phyloP scores from a whole-genome alignment of 2,113 vertebrate species.

The Microtus ochrogaster region DNA sequence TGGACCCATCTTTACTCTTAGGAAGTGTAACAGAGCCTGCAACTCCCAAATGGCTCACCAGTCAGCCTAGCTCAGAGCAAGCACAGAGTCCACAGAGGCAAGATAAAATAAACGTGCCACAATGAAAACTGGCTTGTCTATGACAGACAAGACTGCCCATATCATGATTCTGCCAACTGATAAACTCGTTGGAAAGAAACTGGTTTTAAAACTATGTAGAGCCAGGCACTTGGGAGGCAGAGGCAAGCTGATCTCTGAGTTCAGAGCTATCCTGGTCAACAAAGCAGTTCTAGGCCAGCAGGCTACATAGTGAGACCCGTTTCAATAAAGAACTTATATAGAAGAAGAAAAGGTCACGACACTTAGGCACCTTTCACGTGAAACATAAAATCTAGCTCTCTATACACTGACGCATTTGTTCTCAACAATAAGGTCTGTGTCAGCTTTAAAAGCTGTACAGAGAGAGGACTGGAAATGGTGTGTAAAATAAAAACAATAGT shows the following conservation, averaged over 20 bases:
- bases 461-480: background rate
- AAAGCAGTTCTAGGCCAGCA: background rate
- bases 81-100: background rate
- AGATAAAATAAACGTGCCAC: conserved; percentile 16
- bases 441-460: conserved; percentile 49
- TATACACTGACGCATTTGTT: background rate
- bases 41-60: background rate
- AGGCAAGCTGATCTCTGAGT: background rate
- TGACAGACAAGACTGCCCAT: background rate
- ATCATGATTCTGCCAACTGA: background rate
- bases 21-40: background rate
- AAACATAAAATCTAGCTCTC: conserved; percentile 33
- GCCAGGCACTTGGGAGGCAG: background rate
- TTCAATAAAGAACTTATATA: background rate
- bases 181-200: background rate
- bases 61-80: background rate
- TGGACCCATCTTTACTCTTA: background rate
- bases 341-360: background rate
- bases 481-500: no score
- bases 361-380: conserved; percentile 4
- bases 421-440: background rate
- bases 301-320: background rate
- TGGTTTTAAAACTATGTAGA: background rate
- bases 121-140: background rate
- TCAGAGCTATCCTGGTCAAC: background rate